phyloP scores from a whole-genome alignment of 2,113 vertebrate genomes.

The Brachypteracias leptosomus region DNA sequence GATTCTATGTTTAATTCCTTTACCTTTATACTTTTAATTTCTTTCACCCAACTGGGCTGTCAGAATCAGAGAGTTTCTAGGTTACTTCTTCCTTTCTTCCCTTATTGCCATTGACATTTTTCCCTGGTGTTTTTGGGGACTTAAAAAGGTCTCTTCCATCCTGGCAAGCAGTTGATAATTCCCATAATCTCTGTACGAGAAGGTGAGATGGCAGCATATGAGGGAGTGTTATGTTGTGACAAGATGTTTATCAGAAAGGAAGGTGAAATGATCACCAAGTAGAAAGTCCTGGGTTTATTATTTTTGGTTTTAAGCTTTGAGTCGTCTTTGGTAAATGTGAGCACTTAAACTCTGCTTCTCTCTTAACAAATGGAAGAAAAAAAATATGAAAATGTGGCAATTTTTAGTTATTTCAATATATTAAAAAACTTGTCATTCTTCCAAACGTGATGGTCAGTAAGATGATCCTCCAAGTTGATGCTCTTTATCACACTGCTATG shows the following conservation, averaged over 20 bases:
- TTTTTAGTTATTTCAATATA: background rate
- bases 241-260: background rate
- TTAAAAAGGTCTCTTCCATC: background rate
- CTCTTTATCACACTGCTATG: background rate
- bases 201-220: background rate
- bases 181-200: accelerated
- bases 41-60: background rate
- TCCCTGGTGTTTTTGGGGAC: background rate
- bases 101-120: background rate
- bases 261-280: background rate
- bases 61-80: background rate
- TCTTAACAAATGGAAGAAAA: background rate
- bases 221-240: background rate
- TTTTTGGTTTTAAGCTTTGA: background rate
- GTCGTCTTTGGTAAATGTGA: background rate
- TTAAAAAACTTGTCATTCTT: background rate
- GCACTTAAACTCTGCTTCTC: background rate
- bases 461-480: background rate
- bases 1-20: background rate
- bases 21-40: background rate
- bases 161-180: background rate
- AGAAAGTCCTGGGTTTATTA: background rate
- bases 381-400: accelerated
- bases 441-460: background rate
- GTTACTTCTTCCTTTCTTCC: background rate